Conservation (phyloP, 2,888 invertebrate genomes). For the Boloria selene region DNA sequence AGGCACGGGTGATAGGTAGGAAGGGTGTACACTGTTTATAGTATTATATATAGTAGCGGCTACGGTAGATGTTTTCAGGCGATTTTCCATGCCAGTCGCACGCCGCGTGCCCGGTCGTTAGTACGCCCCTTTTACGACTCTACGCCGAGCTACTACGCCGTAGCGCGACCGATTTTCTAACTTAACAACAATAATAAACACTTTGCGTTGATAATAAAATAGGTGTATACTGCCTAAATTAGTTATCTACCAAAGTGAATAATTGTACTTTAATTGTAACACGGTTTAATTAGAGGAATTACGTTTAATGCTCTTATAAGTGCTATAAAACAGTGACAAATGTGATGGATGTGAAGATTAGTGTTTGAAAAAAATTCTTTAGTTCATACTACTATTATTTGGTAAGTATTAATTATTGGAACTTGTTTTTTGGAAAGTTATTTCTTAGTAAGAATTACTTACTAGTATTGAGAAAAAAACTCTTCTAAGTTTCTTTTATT, state of each 20-base stretch:
- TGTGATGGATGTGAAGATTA: slow-evolving; percentile 13
- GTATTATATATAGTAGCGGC: slow-evolving; percentile 22
- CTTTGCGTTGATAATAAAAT: neutral
- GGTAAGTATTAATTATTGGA: too few relatives aligned
- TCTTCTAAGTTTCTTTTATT: neutral
- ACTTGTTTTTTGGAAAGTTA: too few relatives aligned
- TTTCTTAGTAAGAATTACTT: neutral
- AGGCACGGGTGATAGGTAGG: slow-evolving; percentile 43
- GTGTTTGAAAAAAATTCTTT: neutral
- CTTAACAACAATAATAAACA: slow-evolving; percentile 11
- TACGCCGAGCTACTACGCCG: slow-evolving; percentile 58
- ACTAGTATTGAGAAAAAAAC: neutral
- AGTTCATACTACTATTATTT: neutral
- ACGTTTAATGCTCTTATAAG: slow-evolving; percentile 9
- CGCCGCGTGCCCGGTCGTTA: slow-evolving; percentile 54
- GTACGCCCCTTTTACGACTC: slow-evolving; percentile 47
- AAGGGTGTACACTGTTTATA: slow-evolving; percentile 30
- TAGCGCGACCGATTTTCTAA: slow-evolving; percentile 27
- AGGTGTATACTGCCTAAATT: neutral
- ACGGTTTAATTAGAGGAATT: slow-evolving; percentile 14
- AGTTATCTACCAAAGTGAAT: neutral
- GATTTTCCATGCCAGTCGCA: slow-evolving; percentile 52
- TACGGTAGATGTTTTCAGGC: slow-evolving; percentile 45
- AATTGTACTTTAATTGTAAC: neutral
- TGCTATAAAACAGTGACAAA: slow-evolving; percentile 13